phyloP scores from a whole-genome alignment of 2,797 vertebrate genomes.

The Betta splendens region DNA sequence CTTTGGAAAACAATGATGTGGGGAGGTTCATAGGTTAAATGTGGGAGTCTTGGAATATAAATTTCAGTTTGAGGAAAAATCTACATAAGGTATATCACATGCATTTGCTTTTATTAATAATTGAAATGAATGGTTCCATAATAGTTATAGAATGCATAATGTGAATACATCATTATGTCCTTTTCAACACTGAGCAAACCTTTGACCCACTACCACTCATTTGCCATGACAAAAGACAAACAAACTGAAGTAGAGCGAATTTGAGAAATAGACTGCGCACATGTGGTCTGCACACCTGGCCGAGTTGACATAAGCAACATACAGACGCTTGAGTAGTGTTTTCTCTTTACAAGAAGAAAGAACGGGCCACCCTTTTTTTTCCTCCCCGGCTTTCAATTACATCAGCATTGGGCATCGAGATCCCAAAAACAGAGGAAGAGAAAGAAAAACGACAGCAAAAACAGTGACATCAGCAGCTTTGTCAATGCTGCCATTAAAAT shows the following conservation, averaged over 20 bases:
- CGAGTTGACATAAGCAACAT: constrained; percentile 70
- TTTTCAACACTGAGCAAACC: constrained; percentile 67
- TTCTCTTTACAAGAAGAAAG: constrained; percentile 49
- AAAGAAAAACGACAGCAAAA: constrained; percentile 65
- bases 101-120: constrained; percentile 52
- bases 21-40: constrained; percentile 26
- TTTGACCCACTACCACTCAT: constrained; percentile 70
- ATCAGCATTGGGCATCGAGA: constrained; percentile 65
- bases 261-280: constrained; percentile 69
- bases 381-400: constrained; percentile 54
- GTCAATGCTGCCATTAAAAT: constrained; percentile 70
- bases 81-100: constrained; percentile 22
- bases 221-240: constrained; percentile 76
- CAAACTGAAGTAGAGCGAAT: constrained; percentile 68
- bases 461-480: constrained; percentile 71
- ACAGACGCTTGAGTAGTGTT: constrained; percentile 57
- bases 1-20: constrained; percentile 15
- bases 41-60: constrained; percentile 26
- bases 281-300: constrained; percentile 73
- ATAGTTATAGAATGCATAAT: constrained; percentile 51
- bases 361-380: constrained; percentile 25
- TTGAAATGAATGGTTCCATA: constrained; percentile 52
- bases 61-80: constrained; percentile 17
- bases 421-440: constrained; percentile 54
- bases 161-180: constrained; percentile 66